These are phyloP conservation scores for Orthosia cruda DNA, from an alignment of 2,888 invertebrate species.

Conservation along the genomic window DNA sequence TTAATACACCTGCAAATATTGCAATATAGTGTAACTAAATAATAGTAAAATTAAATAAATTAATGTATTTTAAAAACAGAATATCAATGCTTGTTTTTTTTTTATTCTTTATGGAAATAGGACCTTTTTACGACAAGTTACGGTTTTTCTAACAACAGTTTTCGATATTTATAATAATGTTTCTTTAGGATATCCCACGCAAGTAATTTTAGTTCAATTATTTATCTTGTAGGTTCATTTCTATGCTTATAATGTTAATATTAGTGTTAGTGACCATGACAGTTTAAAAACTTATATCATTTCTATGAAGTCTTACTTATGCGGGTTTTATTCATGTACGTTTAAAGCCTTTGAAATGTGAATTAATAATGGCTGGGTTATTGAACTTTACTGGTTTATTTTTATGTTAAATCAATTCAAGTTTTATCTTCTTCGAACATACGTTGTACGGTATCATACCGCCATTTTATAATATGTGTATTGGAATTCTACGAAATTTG, in stretches of 20 bases:
- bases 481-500: background rate
- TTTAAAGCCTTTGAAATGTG: conserved; percentile 13
- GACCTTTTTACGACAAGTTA: background rate
- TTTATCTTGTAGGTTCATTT: conserved; percentile 9
- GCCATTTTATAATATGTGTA: background rate
- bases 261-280: too few relatives aligned
- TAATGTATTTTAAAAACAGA: too few relatives aligned
- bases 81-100: background rate
- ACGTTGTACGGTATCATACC: background rate
- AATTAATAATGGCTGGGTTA: conserved; percentile 22
- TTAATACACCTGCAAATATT: too few relatives aligned
- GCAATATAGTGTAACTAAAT: too few relatives aligned
- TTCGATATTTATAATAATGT: background rate
- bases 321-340: conserved; percentile 6
- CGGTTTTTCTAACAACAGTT: background rate
- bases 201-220: background rate
- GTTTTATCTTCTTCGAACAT: background rate
- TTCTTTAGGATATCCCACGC: background rate
- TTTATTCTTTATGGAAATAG: background rate
- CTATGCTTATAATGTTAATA: too few relatives aligned
- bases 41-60: too few relatives aligned
- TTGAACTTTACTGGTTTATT: conserved; percentile 14
- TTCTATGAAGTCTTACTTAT: conserved; percentile 3
- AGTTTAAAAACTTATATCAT: too few relatives aligned
- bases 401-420: background rate